Base-by-base conservation (phyloP, 2,888 invertebrate genomes). In the Megalurothrips usitatus region DNA sequence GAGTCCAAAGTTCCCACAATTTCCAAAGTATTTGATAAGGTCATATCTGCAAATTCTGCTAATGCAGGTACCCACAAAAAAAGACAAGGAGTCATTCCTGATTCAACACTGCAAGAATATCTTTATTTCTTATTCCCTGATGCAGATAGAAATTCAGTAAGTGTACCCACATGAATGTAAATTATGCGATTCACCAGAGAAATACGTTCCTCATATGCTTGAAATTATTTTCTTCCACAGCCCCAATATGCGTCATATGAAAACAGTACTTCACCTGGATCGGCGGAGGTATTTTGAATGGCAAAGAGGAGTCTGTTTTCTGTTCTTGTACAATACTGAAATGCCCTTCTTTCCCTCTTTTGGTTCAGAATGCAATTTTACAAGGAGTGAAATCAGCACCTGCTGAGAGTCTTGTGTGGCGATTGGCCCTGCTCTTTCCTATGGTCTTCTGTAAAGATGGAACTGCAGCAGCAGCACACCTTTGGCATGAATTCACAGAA, bases 401-500 rank as follows among this genome's bases (percentile, higher is more conserved):
- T 0, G 88, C 90, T 3, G 94, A 94, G 84, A 93, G 96, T 1
- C 88, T 98, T 78, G 92, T 94, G 0, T 94, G 95, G 92, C 91
- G 96, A 78, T 87, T 98, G 47, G 92, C 95, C 0, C 90, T 95
- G 47, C 90, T 94, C 48, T 90, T 94, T 83, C 92, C 93, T 28
- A 92, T 94, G 82, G 90, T 94, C 79, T 89, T 92, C 80, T 92
- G 93, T 83, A 93, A 92, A 68, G 91, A 94, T 28, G 95, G 95
- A 0, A 89, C 92, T 0, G 87, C 88, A 79, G 93, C 94, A 80
- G 89, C 97, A 81, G 95, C 96, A 0, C 96, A 98, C 86, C 87
- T 98, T 19, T 99, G 98, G 98, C 94, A 95, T 85, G 97, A 97
- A 86, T 95, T 99, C 86, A 91, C 94, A 0, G 92, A 96, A 84